Percentiles rank a stretch among this genome's conserved stretches.
phyloP scores from a whole-genome alignment of 1,140 invertebrate species.

The Ceratosolen fusciceps region DNA sequence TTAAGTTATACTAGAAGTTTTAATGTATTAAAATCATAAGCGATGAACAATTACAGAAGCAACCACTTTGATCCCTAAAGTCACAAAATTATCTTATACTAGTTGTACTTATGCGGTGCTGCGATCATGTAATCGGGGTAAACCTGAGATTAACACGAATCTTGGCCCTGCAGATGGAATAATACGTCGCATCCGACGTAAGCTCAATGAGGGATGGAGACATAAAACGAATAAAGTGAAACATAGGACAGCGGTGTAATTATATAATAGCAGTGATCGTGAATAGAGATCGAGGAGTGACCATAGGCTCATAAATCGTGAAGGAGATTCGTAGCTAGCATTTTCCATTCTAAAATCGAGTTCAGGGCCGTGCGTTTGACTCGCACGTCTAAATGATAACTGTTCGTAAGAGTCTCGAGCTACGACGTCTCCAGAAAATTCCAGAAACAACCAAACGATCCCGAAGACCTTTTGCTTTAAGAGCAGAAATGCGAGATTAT shows the following conservation, averaged over 20 bases:
- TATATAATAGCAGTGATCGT: not conserved
- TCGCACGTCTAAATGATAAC: conserved; percentile 49
- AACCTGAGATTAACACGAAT: not conserved
- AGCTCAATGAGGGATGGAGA: too few species aligned
- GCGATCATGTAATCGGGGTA: not conserved
- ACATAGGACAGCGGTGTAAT: conserved; percentile 10
- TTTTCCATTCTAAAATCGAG: conserved; percentile 43
- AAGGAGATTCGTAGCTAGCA: not conserved
- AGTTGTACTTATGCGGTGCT: not conserved
- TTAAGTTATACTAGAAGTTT: too few species aligned
- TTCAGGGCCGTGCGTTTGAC: conserved; percentile 51
- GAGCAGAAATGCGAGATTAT: too few species aligned
- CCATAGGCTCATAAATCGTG: conserved; percentile 26
- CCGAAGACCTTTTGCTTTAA: too few species aligned
- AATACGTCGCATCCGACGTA: too few species aligned
- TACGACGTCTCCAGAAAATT: conserved; percentile 11
- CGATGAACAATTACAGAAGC: not conserved
- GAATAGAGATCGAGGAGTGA: not conserved
- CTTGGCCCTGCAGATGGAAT: not conserved
- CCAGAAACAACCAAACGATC: not conserved
- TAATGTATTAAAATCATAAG: too few species aligned
- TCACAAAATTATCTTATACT: not conserved
- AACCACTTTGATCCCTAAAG: not conserved
- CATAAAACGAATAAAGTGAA: not conserved
- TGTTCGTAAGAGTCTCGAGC: conserved; percentile 55